These are phyloP conservation scores for Sweltsa coloradensis DNA, from an alignment of 1,140 invertebrate species.

Conservation along the genomic window DNA sequence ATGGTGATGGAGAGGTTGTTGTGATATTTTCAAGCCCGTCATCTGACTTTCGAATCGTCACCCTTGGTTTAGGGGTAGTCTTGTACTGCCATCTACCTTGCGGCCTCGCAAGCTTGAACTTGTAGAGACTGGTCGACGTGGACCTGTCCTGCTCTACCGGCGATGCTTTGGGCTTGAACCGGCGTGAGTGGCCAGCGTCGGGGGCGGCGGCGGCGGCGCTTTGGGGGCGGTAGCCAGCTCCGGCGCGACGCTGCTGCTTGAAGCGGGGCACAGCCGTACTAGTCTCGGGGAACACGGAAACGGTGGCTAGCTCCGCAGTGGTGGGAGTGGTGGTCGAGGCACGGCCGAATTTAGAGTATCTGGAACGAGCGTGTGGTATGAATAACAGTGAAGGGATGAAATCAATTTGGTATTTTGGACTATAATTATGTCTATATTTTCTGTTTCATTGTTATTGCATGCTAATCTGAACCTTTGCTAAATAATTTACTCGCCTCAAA, in stretches of 20 bases:
- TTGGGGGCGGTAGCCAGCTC: constrained; percentile 26
- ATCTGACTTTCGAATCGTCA: constrained; percentile 61
- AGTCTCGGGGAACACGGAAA: constrained; percentile 49
- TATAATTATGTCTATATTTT: too few relatives aligned
- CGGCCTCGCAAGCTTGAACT: constrained; percentile 61
- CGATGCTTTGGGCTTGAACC: constrained; percentile 39
- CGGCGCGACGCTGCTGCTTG: constrained; percentile 20
- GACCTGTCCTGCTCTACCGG: constrained; percentile 7
- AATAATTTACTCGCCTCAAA: too few relatives aligned
- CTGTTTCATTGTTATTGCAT: too few relatives aligned
- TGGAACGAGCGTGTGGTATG: too few relatives aligned
- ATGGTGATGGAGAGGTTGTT: too few relatives aligned
- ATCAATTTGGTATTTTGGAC: too few relatives aligned
- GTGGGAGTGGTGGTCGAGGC: constrained; percentile 29
- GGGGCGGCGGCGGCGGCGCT: background rate
- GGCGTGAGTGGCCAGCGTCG: constrained; percentile 34
- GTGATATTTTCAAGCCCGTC: too few relatives aligned
- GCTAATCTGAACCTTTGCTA: too few relatives aligned
- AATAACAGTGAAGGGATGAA: too few relatives aligned
- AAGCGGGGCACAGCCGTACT: constrained; percentile 24
- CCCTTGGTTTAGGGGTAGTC: constrained; percentile 71
- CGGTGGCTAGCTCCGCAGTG: constrained; percentile 38
- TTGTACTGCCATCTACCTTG: constrained; percentile 74
- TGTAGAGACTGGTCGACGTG: constrained; percentile 45
- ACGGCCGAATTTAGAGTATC: too few relatives aligned